Conservation (phyloP, 2,797 vertebrate genomes). For the Rhinogobio ventralis region DNA sequence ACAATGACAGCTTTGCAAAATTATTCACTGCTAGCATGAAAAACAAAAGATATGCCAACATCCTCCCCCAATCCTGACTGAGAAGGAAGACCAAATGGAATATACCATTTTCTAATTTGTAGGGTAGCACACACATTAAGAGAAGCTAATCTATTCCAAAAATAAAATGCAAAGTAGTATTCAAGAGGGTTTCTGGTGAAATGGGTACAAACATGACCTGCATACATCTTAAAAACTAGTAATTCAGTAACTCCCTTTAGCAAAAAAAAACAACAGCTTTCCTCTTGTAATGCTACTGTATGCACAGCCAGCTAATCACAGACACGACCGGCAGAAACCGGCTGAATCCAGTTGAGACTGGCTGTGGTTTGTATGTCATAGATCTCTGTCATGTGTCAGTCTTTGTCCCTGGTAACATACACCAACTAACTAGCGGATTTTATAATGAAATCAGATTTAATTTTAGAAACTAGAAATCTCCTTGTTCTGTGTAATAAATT, state of each 20-base stretch:
- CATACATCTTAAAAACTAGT: not conserved
- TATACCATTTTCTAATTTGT: conserved; percentile 1
- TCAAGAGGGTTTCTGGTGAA: not conserved
- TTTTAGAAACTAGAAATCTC: not conserved
- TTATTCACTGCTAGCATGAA: not conserved
- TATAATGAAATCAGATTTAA: too few relatives aligned
- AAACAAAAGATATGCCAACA: not conserved
- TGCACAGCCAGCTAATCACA: conserved; percentile 1
- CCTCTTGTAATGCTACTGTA: conserved; percentile 10
- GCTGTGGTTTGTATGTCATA: not conserved
- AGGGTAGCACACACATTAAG: not conserved
- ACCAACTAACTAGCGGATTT: not conserved
- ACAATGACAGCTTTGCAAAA: not conserved
- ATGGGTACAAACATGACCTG: not conserved
- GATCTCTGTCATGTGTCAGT: not conserved
- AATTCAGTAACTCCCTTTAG: not conserved
- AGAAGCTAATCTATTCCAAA: not conserved
- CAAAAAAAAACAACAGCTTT: not conserved
- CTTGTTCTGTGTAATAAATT: not conserved
- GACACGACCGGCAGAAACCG: conserved; percentile 14
- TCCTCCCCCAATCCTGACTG: not conserved
- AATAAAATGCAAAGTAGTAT: not conserved
- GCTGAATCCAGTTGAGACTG: conserved; percentile 27
- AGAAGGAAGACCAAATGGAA: not conserved
- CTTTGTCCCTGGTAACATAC: not conserved